phyloP scores from a whole-genome alignment of 1,140 invertebrate genomes.

The Cylas formicarius region DNA sequence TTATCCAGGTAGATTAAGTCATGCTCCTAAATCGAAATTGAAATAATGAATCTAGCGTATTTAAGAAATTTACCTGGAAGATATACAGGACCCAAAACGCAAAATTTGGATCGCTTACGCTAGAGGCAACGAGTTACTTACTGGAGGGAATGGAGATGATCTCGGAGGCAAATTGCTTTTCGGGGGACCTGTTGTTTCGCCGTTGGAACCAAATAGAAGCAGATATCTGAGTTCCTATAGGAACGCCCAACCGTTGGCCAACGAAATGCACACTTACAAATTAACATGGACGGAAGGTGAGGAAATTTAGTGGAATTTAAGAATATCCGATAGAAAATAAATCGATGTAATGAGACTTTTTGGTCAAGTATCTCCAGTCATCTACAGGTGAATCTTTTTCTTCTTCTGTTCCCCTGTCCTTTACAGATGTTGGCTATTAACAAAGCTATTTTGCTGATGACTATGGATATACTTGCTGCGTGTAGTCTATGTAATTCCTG shows the following conservation, averaged over 20 bases:
- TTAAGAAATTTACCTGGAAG: conserved; percentile 31
- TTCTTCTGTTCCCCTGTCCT: conserved; percentile 13
- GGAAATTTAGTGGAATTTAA: conserved; percentile 7
- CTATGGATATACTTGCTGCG: neutral
- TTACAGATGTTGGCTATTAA: conserved; percentile 17
- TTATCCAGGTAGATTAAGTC: conserved; percentile 47
- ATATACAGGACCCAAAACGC: conserved; percentile 11
- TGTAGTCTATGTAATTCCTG: too few species aligned
- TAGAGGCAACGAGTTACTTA: conserved; percentile 28
- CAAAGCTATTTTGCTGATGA: neutral
- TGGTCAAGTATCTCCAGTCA: neutral
- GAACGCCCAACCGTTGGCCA: conserved; percentile 14
- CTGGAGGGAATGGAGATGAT: conserved; percentile 20
- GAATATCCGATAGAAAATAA: neutral
- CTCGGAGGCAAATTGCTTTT: conserved; percentile 26
- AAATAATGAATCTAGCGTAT: neutral
- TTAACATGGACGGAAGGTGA: conserved; percentile 27
- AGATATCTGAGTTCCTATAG: conserved; percentile 18
- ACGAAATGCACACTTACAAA: conserved; percentile 25
- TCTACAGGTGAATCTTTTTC: conserved; percentile 7
- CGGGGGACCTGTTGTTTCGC: conserved; percentile 23
- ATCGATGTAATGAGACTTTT: neutral
- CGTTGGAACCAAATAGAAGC: conserved; percentile 21
- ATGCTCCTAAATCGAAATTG: conserved; percentile 4
- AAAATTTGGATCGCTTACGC: conserved; percentile 31